phyloP scores from a whole-genome alignment of 2,113 vertebrate species.

The Ploceus nigricollis region DNA sequence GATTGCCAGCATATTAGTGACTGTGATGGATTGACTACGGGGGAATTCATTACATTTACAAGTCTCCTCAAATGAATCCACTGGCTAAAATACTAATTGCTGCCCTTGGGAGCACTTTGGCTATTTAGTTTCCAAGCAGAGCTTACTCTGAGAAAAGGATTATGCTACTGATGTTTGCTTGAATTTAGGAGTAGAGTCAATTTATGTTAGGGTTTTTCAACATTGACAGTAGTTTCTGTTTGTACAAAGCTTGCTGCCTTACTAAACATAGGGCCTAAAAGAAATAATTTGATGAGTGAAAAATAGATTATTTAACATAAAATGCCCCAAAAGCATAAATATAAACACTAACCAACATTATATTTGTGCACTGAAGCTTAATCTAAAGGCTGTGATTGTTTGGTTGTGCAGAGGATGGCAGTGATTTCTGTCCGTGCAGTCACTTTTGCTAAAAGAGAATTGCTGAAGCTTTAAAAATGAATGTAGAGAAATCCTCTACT shows the following conservation, averaged over 20 bases:
- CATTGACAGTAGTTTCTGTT: neutral
- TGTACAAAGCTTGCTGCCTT: neutral
- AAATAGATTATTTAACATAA: neutral
- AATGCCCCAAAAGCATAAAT: neutral
- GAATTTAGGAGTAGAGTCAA: neutral
- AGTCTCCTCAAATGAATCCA: neutral
- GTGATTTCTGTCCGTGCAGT: neutral
- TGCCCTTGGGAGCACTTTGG: slow-evolving; percentile 31
- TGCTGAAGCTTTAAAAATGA: neutral
- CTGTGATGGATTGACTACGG: slow-evolving; percentile 11
- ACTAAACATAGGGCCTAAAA: neutral
- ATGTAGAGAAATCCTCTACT: neutral
- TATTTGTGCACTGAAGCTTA: neutral
- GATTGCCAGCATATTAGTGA: slow-evolving; percentile 30
- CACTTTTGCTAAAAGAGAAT: neutral
- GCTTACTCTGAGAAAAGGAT: neutral
- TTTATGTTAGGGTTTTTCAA: neutral
- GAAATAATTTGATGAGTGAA: neutral
- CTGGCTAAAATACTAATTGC: slow-evolving; percentile 43
- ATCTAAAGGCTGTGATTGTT: neutral
- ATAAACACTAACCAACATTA: neutral
- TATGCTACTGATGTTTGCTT: neutral
- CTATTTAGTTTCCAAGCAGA: slow-evolving; percentile 40
- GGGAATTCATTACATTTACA: slow-evolving; percentile 54
- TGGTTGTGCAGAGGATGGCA: neutral